Evolutionary conservation across 2,888 invertebrate species (phyloP), one percentile per base, ranked within the genome.

Genomic region (Yponomeuta malinellus): DNA sequence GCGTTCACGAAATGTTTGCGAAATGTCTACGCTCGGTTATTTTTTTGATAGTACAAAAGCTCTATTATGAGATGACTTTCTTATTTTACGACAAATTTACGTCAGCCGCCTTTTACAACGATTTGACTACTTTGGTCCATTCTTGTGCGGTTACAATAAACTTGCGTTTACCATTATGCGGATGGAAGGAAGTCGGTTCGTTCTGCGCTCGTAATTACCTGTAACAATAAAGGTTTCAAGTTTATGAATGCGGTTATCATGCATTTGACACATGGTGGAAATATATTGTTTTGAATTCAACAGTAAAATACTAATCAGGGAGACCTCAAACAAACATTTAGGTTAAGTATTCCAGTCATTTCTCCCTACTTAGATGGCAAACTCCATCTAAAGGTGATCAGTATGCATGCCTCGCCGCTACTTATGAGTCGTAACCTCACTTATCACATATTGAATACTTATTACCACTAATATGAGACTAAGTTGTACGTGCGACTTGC

Each of bases 161-260:
- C 78, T 79, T 76, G 76, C 78, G 43, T 74, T 73, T 76, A 77
- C 31, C 66, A 67, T 67, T 68, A 29, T 52, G 52, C 12, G 77
- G 78, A 79, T 80, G 78, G 77, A 75, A 79, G 83, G 83, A 84
- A 84, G 81, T 81, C 77, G 79, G 68, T 78, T 78, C 79, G 80
- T 80, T 81, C 80, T 81, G 80, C 77, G 77, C 77, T 76, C 75
- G 78, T 78, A 82, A 81, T 86, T 88, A 88, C 88, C 88, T 89
- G 85, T 73, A 87, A 89, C 83, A 87, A 83, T 82, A 79, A 81
- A 71, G 69, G 52, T 15, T 59, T 59, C 52, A 15, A 1, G 15
- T 15, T 59, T 15, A 4, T 59, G 8, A 71, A 70, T 70, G 71
- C 73, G 72, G 77, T 73, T 74, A 74, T 73, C 65, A 65, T 59